Base-by-base conservation (phyloP, 2,888 invertebrate species). In the Drosophila macrospina region DNA sequence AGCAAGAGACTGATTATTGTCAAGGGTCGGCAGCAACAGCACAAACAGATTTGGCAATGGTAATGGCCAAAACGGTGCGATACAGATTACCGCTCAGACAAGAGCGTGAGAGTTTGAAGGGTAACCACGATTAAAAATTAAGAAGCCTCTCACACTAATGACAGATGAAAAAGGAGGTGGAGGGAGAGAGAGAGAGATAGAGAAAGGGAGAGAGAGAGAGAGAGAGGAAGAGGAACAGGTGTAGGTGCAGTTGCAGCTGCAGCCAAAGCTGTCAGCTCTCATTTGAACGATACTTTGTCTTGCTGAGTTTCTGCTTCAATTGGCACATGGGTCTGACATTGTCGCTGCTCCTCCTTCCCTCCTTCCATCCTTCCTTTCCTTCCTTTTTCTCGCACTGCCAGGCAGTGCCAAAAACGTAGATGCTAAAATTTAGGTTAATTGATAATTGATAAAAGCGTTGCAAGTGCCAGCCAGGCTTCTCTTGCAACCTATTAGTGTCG, bases 391-490 rank as follows among this genome's bases (percentile, higher is more conserved):
- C 13, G 39, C 61, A 71, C 59, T 64, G 69, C 68, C 71, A 73
- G 69, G 68, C 71, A 73, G 61, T 88, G 88, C 84, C 86, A 88
- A 88, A 88, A 88, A 84, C 71, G 85, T 78, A 70, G 72, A 64
- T 56, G 72, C 74, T 81, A 66, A 87, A 86, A 86, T 86, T 82
- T 89, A 70, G 86, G 86, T 86, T 86, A 86, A 86, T 86, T 86
- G 86, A 86, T 86, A 86, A 89, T 86, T 86, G 86, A 86, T 89
- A 86, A 83, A 75, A 79, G 85, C 84, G 60, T 55, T 30, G 56
- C 55, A 30, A 50, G 45, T 51, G 50, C 10, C 20, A 26, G 41
- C 10, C 15, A 32, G 47, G 11, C 32, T 47, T 30, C 34, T 41
- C 13, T 50, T 55, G 48, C 39, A 45, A 63, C 41, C 41, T 54